Percentiles rank a stretch among this genome's conserved stretches.
Evolutionary conservation across 1,140 invertebrate genomes (phyloP).

Genomic region (Drosophila nigromelanica): DNA sequence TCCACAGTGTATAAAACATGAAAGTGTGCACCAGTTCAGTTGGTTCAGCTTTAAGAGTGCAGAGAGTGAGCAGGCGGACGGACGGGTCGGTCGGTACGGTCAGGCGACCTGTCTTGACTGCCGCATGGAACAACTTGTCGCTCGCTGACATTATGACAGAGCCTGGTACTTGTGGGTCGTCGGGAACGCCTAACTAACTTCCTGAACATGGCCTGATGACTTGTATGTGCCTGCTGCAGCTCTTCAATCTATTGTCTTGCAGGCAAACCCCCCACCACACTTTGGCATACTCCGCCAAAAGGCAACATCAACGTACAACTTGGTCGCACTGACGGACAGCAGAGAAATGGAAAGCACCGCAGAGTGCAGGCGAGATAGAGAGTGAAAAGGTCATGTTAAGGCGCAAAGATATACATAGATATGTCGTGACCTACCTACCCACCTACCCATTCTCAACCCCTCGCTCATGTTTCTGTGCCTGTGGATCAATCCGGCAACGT

Average conservation of each 20-base stretch:
- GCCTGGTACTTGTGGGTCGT: slow-evolving; percentile 40
- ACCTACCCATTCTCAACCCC: too few relatives aligned
- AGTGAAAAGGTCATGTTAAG: slow-evolving; percentile 20
- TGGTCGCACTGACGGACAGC: slow-evolving; percentile 13
- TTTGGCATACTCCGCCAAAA: slow-evolving; percentile 70
- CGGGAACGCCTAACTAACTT: slow-evolving; percentile 74
- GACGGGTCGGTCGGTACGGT: not conserved
- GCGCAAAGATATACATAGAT: slow-evolving; percentile 65
- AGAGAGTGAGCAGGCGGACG: not conserved
- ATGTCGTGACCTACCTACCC: slow-evolving; percentile 44
- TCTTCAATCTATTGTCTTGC: slow-evolving; percentile 71
- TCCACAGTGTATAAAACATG: not conserved
- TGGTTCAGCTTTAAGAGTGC: slow-evolving; percentile 37
- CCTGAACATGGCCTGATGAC: slow-evolving; percentile 78
- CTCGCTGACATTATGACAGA: slow-evolving; percentile 72
- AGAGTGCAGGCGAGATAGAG: not conserved
- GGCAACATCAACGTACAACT: slow-evolving; percentile 51
- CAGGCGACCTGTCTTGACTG: slow-evolving; percentile 5
- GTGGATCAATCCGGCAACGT: slow-evolving; percentile 69
- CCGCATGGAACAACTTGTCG: slow-evolving; percentile 65
- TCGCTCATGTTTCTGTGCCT: slow-evolving; percentile 33
- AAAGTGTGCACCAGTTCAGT: slow-evolving; percentile 26
- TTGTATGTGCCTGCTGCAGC: slow-evolving; percentile 62
- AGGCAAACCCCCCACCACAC: not conserved
- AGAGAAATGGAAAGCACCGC: slow-evolving; percentile 1